A percentile compares a stretch with the other conserved stretches of the same genome.
Evolutionary conservation across 2,113 vertebrate species (phyloP).

Genomic region (Probosciger aterrimus): DNA sequence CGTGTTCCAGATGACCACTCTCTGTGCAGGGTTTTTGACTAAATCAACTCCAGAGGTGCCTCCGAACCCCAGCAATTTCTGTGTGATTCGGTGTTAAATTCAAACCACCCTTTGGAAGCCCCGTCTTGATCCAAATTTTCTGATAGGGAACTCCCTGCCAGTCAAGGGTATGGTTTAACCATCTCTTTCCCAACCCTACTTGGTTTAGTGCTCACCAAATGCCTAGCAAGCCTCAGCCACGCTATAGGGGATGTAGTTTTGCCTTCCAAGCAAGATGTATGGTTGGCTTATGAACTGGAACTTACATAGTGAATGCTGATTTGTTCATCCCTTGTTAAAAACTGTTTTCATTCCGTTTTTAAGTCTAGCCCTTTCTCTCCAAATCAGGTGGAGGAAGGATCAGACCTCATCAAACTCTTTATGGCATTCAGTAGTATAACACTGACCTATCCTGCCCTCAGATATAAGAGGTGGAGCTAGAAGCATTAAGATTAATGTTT

Average conservation of each 20-base stretch:
- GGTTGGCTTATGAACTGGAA: neutral
- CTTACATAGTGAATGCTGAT: neutral
- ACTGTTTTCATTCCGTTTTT: neutral
- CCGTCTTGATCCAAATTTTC: neutral
- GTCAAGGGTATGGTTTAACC: neutral
- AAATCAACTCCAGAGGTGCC: neutral
- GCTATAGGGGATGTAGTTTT: neutral
- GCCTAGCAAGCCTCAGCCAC: neutral
- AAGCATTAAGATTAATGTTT: neutral
- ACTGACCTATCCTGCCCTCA: neutral
- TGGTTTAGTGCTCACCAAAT: no score
- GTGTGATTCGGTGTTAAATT: neutral
- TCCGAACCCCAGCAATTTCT: neutral
- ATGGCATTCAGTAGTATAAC: neutral
- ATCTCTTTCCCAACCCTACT: neutral
- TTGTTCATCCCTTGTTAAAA: neutral
- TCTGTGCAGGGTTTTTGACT: neutral
- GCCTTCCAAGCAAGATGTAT: neutral
- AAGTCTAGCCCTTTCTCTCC: neutral
- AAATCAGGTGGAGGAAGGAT: neutral
- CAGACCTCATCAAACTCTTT: neutral
- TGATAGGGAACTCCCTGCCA: neutral
- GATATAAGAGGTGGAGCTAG: neutral
- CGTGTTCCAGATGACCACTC: neutral
- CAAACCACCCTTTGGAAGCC: rapidly evolving